Evolutionary conservation across 2,888 invertebrate species (phyloP), one percentile per base, ranked within the genome.

Genomic region (Bombylius major): DNA sequence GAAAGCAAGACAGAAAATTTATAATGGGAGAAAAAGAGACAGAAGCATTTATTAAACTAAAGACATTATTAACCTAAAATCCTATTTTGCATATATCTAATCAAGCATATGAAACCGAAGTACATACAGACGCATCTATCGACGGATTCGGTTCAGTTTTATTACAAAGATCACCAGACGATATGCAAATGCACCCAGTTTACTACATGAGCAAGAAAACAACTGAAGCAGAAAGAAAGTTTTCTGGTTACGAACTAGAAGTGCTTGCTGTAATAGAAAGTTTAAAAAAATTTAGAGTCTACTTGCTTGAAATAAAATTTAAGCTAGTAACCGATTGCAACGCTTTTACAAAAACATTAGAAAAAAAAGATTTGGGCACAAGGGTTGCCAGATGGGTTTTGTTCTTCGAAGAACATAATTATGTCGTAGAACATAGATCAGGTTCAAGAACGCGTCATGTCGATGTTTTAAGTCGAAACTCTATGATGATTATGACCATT

Each of bases 201-300:
- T 64, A 65, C 48, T 72, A 61, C 45, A 61, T 64, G 59, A 69
- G 67, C 36, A 60, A 60, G n/a, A 68, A 67, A 55, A 68, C 67
- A 0, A 65, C 65, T 0, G 56, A 59, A 5, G 62, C 66, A 8
- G 66, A 70, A 59, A 59, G 62, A 44, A 65, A 64, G 53, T 69
- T 67, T 50, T 53, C 56, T 14, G 66, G 67, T 36, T 71, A 70
- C 55, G 68, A 70, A 47, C 56, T 72, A 4, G 67, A 70, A 60
- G 65, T 67, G 5, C 53, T 69, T 11, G 67, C 66, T 0, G 59
- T 69, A n/a, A 62, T 69, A 33, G 53, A 64, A 61, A 64, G 67
- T 6, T 50, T 68, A 5, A 65, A 67, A 39, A 66, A 65, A 51
- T 67, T 68, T 51, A 36, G 67, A 23, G 58, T 65, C 3, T 69